Conservation (phyloP, 2,113 vertebrate species). For the Aleadryas rufinucha region DNA sequence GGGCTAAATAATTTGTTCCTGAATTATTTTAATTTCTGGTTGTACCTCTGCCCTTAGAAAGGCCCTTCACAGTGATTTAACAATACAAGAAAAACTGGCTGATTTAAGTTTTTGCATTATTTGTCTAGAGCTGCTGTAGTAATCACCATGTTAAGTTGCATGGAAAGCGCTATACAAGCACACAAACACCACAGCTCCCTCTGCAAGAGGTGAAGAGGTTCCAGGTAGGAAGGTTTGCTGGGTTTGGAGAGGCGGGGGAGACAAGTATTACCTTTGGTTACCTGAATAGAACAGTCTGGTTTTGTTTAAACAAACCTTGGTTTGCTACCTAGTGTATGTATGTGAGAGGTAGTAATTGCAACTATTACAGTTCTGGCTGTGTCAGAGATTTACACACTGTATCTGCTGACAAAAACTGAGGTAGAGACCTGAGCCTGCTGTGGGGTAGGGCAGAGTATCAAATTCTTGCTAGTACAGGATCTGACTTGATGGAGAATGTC, state of each 20-base stretch:
- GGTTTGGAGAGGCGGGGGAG: accelerated
- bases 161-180: background rate
- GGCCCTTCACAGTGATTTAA: background rate
- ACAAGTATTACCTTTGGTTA: background rate
- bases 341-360: background rate
- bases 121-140: background rate
- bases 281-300: background rate
- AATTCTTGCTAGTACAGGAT: background rate
- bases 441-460: background rate
- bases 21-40: background rate
- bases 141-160: background rate
- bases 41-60: background rate
- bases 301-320: background rate
- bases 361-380: background rate
- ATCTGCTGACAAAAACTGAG: background rate
- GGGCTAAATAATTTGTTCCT: background rate
- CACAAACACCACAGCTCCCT: background rate
- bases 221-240: background rate
- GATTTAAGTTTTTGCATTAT: background rate
- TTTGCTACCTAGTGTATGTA: background rate
- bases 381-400: background rate
- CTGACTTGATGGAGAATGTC: background rate
- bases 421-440: background rate
- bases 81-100: background rate
- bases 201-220: background rate